Base-by-base conservation (phyloP, 2,888 invertebrate genomes). In the Rhagophthalmus giganteus region DNA sequence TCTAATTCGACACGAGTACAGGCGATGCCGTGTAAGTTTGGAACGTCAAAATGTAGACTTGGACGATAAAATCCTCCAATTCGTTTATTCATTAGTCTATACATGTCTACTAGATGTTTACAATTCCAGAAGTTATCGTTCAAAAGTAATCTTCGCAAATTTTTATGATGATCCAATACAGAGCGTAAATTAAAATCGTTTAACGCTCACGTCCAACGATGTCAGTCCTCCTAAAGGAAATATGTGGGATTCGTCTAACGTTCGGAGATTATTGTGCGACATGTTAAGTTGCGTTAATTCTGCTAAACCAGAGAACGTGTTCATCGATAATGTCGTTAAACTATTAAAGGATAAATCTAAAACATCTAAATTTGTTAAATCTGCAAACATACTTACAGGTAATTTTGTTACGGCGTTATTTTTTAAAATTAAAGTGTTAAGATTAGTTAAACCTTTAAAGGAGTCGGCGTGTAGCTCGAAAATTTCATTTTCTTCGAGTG, bases 11-110 rank as follows among this genome's bases (percentile, higher is more conserved):
- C 20, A 15, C 20, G 26, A n/a, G 48, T 41, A 27, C 48, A 48
- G 3, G 48, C 48, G 10, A 48, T 41, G 2, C 48, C 48, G 12
- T 48, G 48, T 26, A 48, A 34, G 25, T 48, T 48, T 2, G 48
- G 40, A 6, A 48, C 48, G 12, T 33, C 30, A 35, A 40, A 48
- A 33, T 48, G 48, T 2, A 41, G 16, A 3, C 16, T 10, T 7
- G 40, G 34, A 20, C 7, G n/a, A 27, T 16, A 5, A 33, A 48
- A 33, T 8, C 35, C 48, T 7, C 15, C 27, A 14, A 13, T 10
- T 8, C 30, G 12, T 10, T 14, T 6, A 15, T 15, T 34, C 9
- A 48, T n/a, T 10, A 15, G 12, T 13, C 30, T 34, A 14, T 41
- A 48, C 27, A 48, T 41, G 16, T 40, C 1, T 5, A 40, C n/a